Percentiles rank a stretch among this genome's conserved stretches.
phyloP scores from a whole-genome alignment of 37 sponge, comb jelly and placozoan species.

The Bolinopsis microptera region DNA sequence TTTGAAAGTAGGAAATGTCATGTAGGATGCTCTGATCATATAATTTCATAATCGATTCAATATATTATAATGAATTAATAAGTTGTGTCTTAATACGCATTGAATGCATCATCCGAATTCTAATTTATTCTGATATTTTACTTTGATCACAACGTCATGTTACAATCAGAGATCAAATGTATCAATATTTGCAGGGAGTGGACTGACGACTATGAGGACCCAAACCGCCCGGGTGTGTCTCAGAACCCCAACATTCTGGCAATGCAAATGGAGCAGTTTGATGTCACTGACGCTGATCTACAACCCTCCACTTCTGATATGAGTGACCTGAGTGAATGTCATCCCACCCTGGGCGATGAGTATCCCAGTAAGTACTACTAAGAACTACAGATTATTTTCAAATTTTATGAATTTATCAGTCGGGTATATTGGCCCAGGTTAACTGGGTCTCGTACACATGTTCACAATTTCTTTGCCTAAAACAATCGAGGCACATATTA shows the following conservation, averaged over 20 bases:
- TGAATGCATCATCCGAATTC: no score
- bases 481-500: no score
- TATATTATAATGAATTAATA: background rate
- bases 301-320: background rate
- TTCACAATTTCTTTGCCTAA: no score
- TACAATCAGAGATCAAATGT: background rate
- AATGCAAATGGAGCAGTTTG: conserved; percentile 19
- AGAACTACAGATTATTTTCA: no score
- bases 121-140: no score
- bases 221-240: background rate
- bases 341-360: conserved; percentile 15
- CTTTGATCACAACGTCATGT: no score
- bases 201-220: background rate
- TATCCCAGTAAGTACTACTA: conserved; percentile 50
- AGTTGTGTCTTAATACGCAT: no score
- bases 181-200: background rate
- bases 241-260: background rate
- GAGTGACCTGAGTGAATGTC: background rate
- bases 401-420: no score
- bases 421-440: no score
- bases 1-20: background rate
- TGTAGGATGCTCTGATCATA: background rate
- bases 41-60: background rate
- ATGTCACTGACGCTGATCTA: conserved; percentile 19
- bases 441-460: no score